These are phyloP conservation scores for Ypsolopha sequella DNA, from an alignment of 2,888 invertebrate genomes.

Conservation along the genomic window DNA sequence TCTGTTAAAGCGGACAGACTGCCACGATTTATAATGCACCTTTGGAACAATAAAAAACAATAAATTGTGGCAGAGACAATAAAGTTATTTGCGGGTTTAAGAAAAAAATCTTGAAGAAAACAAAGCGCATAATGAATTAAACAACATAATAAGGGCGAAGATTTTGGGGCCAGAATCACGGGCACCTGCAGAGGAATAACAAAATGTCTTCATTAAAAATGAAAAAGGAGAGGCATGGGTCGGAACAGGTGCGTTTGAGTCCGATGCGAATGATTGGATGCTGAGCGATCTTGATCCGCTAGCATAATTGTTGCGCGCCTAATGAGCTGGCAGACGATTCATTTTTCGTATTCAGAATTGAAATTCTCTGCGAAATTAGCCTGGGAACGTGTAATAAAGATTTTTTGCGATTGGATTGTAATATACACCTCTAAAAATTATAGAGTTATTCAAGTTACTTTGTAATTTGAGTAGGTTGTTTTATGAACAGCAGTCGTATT, in stretches of 20 bases:
- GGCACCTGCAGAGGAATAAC: constrained; percentile 55
- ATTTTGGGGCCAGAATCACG: constrained; percentile 28
- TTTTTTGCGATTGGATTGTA: too few species aligned
- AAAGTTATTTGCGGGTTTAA: constrained; percentile 47
- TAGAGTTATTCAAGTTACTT: too few species aligned
- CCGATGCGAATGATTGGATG: constrained; percentile 25
- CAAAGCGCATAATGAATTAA: constrained; percentile 66
- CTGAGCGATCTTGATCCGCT: constrained; percentile 22
- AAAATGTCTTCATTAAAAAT: constrained; percentile 64
- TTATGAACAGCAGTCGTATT: constrained; percentile 1
- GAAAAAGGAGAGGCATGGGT: constrained; percentile 27
- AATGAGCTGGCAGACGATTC: constrained; percentile 1
- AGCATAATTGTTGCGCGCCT: constrained; percentile 18
- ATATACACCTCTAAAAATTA: too few species aligned
- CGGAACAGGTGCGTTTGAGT: constrained; percentile 48
- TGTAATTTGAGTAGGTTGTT: too few species aligned
- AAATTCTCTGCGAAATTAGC: constrained; percentile 1
- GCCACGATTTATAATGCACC: constrained; percentile 61
- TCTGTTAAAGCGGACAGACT: constrained; percentile 48
- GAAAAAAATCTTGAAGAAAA: constrained; percentile 54
- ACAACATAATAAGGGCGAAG: constrained; percentile 53
- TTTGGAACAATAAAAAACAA: constrained; percentile 36
- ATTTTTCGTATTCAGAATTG: not conserved
- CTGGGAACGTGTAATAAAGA: too few species aligned
- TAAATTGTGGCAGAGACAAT: constrained; percentile 51